Base-by-base conservation (phyloP, 1,140 invertebrate genomes). In the Orius laevigatus region DNA sequence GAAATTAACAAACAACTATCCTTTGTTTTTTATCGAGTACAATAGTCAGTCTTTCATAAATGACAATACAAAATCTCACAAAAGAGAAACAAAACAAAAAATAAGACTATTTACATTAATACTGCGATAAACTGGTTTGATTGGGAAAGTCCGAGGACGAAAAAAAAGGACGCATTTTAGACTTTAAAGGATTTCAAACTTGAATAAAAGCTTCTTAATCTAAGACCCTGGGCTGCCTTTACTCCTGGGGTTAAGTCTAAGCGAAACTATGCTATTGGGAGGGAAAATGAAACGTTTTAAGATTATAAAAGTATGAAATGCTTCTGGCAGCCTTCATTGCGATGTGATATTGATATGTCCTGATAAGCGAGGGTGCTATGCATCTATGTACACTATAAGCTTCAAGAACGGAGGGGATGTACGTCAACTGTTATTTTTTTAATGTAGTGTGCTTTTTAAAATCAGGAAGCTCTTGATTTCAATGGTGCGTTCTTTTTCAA, bases 391-490 rank as follows among this genome's bases (percentile, higher is more conserved):
- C 19, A 42, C 40, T 16, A 18, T 9, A 42, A 42, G 16, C 40
- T 18, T 42, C 16, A 18, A 42, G n/a, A n/a, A n/a, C n/a, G n/a
- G n/a, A n/a, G 25, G 25, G 25, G 25, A 25, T 25, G 25, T 25
- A 25, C 25, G 8, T 25, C 25, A 25, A 25, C 25, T 25, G 25
- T 25, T 25, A n/a, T n/a, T n/a, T n/a, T n/a, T n/a, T n/a, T n/a
- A n/a, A n/a, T n/a, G n/a, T 25, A 11, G 33, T 35, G 48, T 50
- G 48, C 48, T 18, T 33, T 50, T 42, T 15, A 10, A 44, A 50
- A 50, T 42, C 40, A 43, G 48, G 48, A 50, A 50, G 48, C 48
- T 50, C 48, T 50, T 44, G 48, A 50, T 50, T 50, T 50, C 32
- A 50, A 50, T 49, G 48, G 48, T 50, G 48, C 48, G 31, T 31